Conservation (phyloP, 2,888 invertebrate species). For the Leptogaster cylindrica region DNA sequence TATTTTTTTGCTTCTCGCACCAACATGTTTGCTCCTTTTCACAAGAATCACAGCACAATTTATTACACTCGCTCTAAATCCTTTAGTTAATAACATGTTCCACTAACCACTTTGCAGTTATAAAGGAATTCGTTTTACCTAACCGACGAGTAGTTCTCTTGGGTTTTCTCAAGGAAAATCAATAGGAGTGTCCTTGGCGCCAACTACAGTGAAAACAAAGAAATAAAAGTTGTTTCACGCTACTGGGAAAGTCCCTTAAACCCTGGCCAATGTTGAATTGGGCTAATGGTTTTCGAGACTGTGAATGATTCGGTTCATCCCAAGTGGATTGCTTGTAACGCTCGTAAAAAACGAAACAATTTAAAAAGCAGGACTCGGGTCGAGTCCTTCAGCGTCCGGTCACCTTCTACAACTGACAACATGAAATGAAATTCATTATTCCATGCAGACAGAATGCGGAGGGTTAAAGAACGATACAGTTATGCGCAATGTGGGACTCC, state of each 20-base stretch:
- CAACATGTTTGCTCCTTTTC: slow-evolving; percentile 11
- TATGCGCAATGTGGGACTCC: slow-evolving; percentile 33
- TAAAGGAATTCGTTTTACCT: neutral
- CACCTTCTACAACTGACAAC: slow-evolving; percentile 1
- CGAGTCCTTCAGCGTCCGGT: neutral
- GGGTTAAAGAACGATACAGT: slow-evolving; percentile 35
- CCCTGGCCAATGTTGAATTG: neutral
- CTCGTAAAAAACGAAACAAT: slow-evolving; percentile 3
- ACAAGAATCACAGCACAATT: slow-evolving; percentile 32
- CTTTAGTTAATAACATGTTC: slow-evolving; percentile 43
- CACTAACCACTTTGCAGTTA: neutral
- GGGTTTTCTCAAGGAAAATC: slow-evolving; percentile 39
- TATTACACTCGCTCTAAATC: slow-evolving; percentile 36
- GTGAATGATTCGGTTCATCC: too few species aligned
- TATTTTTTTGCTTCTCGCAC: neutral
- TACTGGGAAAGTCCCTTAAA: neutral
- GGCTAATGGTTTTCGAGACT: slow-evolving; percentile 24
- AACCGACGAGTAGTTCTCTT: neutral
- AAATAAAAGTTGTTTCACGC: too few species aligned
- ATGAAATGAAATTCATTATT: neutral
- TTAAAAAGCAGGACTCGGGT: too few species aligned
- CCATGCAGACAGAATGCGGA: neutral
- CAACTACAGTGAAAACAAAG: too few species aligned
- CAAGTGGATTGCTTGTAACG: neutral
- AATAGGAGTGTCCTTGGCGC: slow-evolving; percentile 41